Conservation (phyloP, 2,888 invertebrate species). For the Orthosia cruda region DNA sequence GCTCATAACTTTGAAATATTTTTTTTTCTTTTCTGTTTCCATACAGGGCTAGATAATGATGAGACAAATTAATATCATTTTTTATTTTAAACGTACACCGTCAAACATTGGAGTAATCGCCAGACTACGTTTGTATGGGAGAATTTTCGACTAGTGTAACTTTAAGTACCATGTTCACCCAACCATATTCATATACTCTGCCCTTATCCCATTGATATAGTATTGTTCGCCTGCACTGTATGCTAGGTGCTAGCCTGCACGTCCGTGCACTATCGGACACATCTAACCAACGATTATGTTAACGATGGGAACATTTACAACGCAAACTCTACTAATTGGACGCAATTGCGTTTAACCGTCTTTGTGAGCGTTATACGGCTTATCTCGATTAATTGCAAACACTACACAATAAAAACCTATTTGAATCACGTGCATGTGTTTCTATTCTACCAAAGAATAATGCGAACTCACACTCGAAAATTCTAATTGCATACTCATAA, state of each 20-base stretch:
- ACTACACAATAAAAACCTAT: conserved; percentile 80
- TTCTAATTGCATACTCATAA: conserved; percentile 47
- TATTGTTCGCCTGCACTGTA: conserved; percentile 68
- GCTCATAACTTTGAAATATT: too few relatives aligned
- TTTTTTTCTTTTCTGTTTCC: too few relatives aligned
- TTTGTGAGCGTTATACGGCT: conserved; percentile 82
- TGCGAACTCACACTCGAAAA: conserved; percentile 33
- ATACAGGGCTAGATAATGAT: too few relatives aligned
- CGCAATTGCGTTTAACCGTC: conserved; percentile 83
- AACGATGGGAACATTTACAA: conserved; percentile 87
- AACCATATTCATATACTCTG: conserved; percentile 53
- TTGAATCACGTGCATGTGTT: conserved; percentile 74
- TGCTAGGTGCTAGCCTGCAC: conserved; percentile 61
- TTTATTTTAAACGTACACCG: too few relatives aligned
- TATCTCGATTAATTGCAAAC: conserved; percentile 83
- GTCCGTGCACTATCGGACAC: conserved; percentile 70
- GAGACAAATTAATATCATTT: too few relatives aligned
- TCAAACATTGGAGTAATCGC: too few relatives aligned
- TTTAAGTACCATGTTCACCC: conserved; percentile 49
- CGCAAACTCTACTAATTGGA: conserved; percentile 85
- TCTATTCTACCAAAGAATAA: conserved; percentile 52
- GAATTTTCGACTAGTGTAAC: too few relatives aligned
- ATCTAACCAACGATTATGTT: conserved; percentile 82
- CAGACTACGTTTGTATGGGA: too few relatives aligned
- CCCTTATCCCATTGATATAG: conserved; percentile 70